phyloP scores from a whole-genome alignment of 2,797 vertebrate genomes.

The Tokudaia tokunoshimensis region DNA sequence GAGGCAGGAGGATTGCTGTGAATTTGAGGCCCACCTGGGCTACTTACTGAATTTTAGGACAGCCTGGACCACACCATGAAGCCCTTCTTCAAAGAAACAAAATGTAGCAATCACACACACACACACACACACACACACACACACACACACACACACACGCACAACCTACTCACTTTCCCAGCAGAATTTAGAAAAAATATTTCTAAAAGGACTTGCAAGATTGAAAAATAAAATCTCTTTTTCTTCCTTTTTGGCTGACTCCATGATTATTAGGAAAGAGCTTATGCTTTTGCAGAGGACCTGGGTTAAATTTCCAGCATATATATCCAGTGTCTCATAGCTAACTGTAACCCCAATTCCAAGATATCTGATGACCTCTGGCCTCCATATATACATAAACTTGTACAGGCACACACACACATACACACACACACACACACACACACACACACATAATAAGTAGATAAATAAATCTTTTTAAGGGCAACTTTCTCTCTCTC shows the following conservation, averaged over 20 bases:
- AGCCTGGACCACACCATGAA: not conserved
- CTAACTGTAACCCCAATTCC: not conserved
- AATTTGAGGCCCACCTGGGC: not conserved
- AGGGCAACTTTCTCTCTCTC: not conserved
- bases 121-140: not conserved
- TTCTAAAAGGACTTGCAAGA: constrained; percentile 59
- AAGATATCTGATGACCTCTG: not conserved
- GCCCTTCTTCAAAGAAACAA: not conserved
- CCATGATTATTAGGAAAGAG: not conserved
- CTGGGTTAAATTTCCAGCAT: not conserved
- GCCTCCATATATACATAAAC: not conserved
- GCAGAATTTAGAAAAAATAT: constrained; percentile 71
- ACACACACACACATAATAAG: not conserved
- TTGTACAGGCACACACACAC: not conserved
- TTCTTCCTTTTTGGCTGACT: constrained; percentile 3
- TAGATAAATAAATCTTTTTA: not conserved
- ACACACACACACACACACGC: not conserved
- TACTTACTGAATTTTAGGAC: not conserved
- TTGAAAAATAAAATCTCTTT: constrained; percentile 65
- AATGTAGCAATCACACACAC: not conserved
- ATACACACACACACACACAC: no score
- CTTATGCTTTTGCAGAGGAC: not conserved
- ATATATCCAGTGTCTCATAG: not conserved
- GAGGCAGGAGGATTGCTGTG: not conserved
- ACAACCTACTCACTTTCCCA: constrained; percentile 64